Percentiles rank a stretch among this genome's conserved stretches.
phyloP scores from a whole-genome alignment of 2,113 vertebrate species.

The Apteryx mantelli region DNA sequence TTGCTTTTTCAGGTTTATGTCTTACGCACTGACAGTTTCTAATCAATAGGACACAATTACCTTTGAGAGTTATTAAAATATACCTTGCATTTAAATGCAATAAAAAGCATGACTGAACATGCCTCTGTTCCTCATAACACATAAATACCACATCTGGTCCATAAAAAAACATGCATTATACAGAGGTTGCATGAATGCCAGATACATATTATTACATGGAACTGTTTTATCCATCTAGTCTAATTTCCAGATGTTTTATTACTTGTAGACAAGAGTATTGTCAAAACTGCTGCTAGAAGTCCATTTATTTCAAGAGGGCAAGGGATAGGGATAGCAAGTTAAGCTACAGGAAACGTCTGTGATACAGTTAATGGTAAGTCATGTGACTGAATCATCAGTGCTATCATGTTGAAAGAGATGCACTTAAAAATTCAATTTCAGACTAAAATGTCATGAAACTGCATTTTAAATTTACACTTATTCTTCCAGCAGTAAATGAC shows the following conservation, averaged over 20 bases:
- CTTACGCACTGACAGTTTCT: constrained; percentile 76
- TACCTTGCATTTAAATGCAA: constrained; percentile 79
- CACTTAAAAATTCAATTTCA: constrained; percentile 50
- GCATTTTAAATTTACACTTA: constrained; percentile 41
- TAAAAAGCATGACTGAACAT: constrained; percentile 79
- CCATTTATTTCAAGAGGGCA: constrained; percentile 71
- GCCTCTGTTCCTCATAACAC: constrained; percentile 79
- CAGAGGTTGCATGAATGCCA: constrained; percentile 75
- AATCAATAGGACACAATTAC: constrained; percentile 75
- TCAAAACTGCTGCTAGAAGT: constrained; percentile 73
- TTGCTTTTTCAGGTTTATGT: constrained; percentile 78
- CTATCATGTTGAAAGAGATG: constrained; percentile 59
- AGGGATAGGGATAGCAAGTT: constrained; percentile 17
- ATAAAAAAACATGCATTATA: constrained; percentile 74
- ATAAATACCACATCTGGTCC: constrained; percentile 81
- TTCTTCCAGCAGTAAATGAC: constrained; percentile 60
- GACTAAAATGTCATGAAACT: constrained; percentile 59
- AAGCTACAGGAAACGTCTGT: constrained; percentile 64
- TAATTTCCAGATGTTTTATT: constrained; percentile 83
- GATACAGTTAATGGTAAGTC: constrained; percentile 53
- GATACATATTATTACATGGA: constrained; percentile 76
- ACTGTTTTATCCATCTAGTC: constrained; percentile 82
- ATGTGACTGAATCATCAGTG: constrained; percentile 43
- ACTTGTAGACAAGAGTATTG: constrained; percentile 77
- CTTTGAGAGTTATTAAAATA: constrained; percentile 79